Evolutionary conservation across 2,797 vertebrate genomes (phyloP).

Genomic region (Sandelia bainsii): DNA sequence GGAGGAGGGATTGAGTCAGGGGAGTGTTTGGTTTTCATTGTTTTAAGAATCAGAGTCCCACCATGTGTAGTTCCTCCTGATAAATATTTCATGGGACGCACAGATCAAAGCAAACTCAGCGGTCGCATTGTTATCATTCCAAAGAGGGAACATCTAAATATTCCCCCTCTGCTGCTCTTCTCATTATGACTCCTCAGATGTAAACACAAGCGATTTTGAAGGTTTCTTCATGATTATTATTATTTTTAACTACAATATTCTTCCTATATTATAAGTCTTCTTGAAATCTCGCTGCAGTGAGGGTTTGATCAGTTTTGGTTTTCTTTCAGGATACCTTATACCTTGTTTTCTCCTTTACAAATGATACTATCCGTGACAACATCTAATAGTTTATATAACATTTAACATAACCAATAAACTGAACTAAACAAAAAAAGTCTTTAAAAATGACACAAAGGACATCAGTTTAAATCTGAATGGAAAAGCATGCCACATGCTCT

Average conservation of each 20-base stretch:
- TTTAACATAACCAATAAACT: too few relatives aligned
- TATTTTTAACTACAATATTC: slow-evolving; percentile 20
- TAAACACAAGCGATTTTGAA: slow-evolving; percentile 45
- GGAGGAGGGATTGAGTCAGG: slow-evolving; percentile 16
- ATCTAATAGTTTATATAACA: too few relatives aligned
- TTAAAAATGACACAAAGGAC: too few relatives aligned
- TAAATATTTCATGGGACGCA: slow-evolving; percentile 71
- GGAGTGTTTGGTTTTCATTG: slow-evolving; percentile 51
- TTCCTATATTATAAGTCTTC: too few relatives aligned
- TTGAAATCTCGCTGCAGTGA: too few relatives aligned
- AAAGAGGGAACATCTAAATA: slow-evolving; percentile 52
- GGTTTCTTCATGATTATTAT: slow-evolving; percentile 5
- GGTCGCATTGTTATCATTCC: slow-evolving; percentile 54
- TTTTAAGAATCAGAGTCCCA: slow-evolving; percentile 59
- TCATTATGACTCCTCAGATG: slow-evolving; percentile 36
- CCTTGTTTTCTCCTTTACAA: too few relatives aligned
- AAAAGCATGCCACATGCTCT: too few relatives aligned
- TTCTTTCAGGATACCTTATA: too few relatives aligned
- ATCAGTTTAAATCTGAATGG: too few relatives aligned
- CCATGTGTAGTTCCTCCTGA: slow-evolving; percentile 61
- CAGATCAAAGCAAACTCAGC: slow-evolving; percentile 66
- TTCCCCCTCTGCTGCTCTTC: slow-evolving; percentile 29
- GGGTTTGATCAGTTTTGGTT: too few relatives aligned
- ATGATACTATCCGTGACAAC: too few relatives aligned
- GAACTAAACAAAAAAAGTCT: too few relatives aligned